Conservation (phyloP, 2,797 vertebrate species). For the Phaenicophaeus curvirostris region DNA sequence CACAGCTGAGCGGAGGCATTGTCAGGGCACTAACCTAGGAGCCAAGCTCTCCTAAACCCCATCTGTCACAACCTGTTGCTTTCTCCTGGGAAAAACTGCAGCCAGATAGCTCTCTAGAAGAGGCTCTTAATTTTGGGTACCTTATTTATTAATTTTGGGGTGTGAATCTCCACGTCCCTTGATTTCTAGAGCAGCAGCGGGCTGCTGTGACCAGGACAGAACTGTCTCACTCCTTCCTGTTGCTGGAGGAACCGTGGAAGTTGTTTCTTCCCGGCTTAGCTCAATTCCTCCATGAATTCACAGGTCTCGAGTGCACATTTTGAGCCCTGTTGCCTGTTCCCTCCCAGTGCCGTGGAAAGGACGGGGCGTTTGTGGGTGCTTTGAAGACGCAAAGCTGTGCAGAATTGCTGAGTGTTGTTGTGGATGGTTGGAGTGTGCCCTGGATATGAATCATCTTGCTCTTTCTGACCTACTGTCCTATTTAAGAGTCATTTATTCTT, state of each 20-base stretch:
- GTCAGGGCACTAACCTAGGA: slow-evolving; percentile 18
- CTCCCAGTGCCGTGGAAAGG: background rate
- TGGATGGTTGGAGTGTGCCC: slow-evolving; percentile 1
- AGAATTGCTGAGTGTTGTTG: slow-evolving; percentile 21
- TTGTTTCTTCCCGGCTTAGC: background rate
- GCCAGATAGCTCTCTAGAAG: background rate
- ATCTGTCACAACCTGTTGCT: slow-evolving; percentile 1
- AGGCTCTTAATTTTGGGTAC: background rate
- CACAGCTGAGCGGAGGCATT: slow-evolving; percentile 53
- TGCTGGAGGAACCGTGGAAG: background rate
- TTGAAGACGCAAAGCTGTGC: background rate
- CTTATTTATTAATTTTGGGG: background rate
- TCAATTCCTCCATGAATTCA: background rate
- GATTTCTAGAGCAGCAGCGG: background rate
- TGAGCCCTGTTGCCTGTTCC: background rate
- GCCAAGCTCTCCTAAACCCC: slow-evolving; percentile 22
- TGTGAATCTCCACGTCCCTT: background rate
- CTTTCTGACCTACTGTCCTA: slow-evolving; percentile 71
- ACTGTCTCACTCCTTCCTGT: background rate
- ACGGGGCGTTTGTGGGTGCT: background rate
- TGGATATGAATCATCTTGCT: slow-evolving; percentile 61
- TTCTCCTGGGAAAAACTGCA: background rate
- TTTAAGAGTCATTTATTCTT: slow-evolving; percentile 57
- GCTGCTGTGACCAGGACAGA: background rate
- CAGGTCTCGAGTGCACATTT: background rate